Base-by-base conservation (phyloP, 1,140 invertebrate genomes). In the Maconellicoccus hirsutus region DNA sequence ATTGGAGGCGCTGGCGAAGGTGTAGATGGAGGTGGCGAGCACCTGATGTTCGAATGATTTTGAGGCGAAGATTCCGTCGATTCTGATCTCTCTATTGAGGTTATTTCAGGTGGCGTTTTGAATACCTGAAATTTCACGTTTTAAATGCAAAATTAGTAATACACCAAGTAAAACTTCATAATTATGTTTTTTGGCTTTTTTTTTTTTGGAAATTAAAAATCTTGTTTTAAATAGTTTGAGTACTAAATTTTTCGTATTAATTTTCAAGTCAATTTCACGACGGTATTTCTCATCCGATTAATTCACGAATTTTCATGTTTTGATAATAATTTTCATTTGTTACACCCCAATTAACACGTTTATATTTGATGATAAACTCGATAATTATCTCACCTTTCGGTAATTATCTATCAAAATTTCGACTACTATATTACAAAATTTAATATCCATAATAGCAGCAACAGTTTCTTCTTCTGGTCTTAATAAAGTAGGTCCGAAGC, bases 361-460 rank as follows among this genome's bases (percentile, higher is more conserved):
- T n/a, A n/a, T n/a, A 38, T 7, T 7, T 38, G 14, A 38, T 38
- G 33, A 38, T 7, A 52, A 52, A 3, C 16, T 39, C 70, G 70
- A 70, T 27, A 80, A 0, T 70, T 70, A 33, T 27, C 70, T 59
- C 77, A 96, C 89, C 81, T 87, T 86, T 61, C 91, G 86, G 81
- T 88, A 95, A 81, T 98, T 90, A 75, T 94, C 91, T 72, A 98
- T 94, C 38, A 98, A 83, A 77, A 98, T 93, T 82, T 98, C 96
- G 27, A 98, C 93, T 66, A 98, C 92, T 75, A 98, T 91, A 82
- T 98, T 98, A 79, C 93, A 95, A 84, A 98, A 98, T 81, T 98
- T 98, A 71, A 98, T 94, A 79, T 98, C 94, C 85, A 98, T 90
- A 77, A 98, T 98, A 75, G 95, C 93, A 38, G 95, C 94, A 69